A percentile compares a stretch with the other conserved stretches of the same genome.
Conservation (phyloP, 2,113 vertebrate genomes). For the Clinocottus analis region DNA sequence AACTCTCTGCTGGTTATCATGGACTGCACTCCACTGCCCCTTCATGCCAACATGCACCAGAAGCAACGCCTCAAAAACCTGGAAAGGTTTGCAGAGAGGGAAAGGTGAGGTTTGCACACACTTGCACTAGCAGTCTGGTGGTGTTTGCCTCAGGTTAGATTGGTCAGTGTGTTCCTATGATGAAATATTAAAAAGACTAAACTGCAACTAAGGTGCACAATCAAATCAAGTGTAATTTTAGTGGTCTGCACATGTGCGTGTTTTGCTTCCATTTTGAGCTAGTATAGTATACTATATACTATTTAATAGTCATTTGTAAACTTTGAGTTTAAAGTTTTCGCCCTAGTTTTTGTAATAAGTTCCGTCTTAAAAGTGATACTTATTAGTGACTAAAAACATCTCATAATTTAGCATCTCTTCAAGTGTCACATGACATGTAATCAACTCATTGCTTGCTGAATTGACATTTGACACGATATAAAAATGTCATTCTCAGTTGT, state of each 20-base stretch:
- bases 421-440: neutral
- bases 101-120: slow-evolving; percentile 84
- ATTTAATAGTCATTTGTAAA: no score
- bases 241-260: neutral
- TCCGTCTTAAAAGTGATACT: neutral
- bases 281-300: no score
- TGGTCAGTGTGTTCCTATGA: neutral
- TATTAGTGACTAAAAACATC: neutral
- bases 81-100: slow-evolving; percentile 92
- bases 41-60: slow-evolving; percentile 99
- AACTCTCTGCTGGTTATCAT: slow-evolving; percentile 91
- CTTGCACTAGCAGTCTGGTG: neutral
- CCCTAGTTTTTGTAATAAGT: neutral
- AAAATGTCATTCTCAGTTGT: slow-evolving; percentile 82
- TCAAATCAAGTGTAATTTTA: neutral
- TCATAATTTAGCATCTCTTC: neutral
- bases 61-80: slow-evolving; percentile 97
- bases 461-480: neutral
- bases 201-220: neutral
- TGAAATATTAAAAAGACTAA: slow-evolving; percentile 12
- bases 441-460: neutral
- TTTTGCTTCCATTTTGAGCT: neutral
- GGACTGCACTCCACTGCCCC: slow-evolving; percentile 87
- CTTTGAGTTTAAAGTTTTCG: no score
- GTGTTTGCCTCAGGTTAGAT: neutral